A percentile compares a stretch with the other conserved stretches of the same genome.
These are phyloP conservation scores for Hafferia zeledoni DNA, from an alignment of 2,797 vertebrate genomes.

Conservation along the genomic window DNA sequence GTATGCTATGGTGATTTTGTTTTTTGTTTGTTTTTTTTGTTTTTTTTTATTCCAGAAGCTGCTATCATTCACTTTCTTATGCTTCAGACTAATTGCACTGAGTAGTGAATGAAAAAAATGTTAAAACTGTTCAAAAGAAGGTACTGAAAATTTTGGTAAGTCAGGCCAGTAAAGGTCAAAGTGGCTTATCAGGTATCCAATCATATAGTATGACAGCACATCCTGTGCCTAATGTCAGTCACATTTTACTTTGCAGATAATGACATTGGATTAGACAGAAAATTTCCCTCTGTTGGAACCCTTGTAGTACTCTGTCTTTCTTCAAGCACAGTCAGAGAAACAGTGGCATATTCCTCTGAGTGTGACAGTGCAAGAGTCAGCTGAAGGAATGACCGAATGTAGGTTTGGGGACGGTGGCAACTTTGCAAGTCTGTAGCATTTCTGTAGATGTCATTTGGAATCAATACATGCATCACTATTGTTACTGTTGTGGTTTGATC, in stretches of 20 bases:
- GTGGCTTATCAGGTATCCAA: background rate
- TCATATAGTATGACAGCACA: accelerated
- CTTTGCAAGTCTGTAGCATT: background rate
- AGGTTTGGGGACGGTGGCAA: background rate
- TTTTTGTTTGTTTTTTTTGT: too few species aligned
- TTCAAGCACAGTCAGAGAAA: background rate
- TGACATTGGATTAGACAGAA: background rate
- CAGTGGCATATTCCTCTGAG: background rate
- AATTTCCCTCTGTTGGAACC: accelerated
- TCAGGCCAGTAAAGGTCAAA: background rate
- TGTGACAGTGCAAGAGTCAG: background rate
- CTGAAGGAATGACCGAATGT: background rate
- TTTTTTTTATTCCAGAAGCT: background rate
- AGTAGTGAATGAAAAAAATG: background rate
- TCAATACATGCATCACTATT: background rate
- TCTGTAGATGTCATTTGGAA: background rate
- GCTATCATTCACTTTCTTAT: background rate
- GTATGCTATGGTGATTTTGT: background rate
- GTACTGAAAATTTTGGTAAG: background rate
- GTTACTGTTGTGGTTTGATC: background rate
- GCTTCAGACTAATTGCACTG: background rate
- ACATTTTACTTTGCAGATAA: background rate
- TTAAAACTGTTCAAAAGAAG: background rate
- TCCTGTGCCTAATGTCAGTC: background rate
- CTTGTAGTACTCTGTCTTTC: background rate